These are phyloP conservation scores for Theonella swinhoei DNA, from an alignment of 37 sponge, comb jelly and placozoan genomes.

Conservation along the genomic window DNA sequence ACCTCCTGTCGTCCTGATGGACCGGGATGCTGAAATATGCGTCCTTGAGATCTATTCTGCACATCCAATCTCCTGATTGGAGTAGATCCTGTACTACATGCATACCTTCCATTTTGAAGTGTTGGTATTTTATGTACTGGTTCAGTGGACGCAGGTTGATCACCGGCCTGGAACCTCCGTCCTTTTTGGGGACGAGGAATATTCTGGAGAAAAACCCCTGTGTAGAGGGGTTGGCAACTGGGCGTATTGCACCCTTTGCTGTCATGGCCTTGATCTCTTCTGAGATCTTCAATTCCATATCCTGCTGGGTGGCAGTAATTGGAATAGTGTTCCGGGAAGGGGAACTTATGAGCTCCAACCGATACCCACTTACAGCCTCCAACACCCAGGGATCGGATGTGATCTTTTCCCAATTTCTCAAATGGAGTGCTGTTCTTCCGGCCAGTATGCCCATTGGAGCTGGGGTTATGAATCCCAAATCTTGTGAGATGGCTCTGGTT, in stretches of 20 bases:
- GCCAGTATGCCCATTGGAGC: background rate
- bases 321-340: no score
- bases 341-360: background rate
- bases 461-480: background rate
- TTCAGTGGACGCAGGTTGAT: constrained; percentile 14
- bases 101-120: constrained; percentile 39
- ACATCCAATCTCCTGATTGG: constrained; percentile 8
- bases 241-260: no score
- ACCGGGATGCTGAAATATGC: constrained; percentile 17
- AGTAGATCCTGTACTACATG: constrained; percentile 11
- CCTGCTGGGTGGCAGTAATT: background rate
- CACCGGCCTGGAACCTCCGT: background rate
- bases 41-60: constrained; percentile 29
- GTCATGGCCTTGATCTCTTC: no score
- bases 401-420: constrained; percentile 25
- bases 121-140: background rate
- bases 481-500: background rate
- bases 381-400: constrained; percentile 30
- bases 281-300: no score
- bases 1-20: constrained; percentile 4
- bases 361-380: background rate
- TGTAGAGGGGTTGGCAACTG: no score
- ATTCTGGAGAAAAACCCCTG: constrained; percentile 8
- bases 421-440: background rate
- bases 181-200: constrained; percentile 24